Percentiles rank a stretch among this genome's conserved stretches.
Evolutionary conservation across 2,888 invertebrate species (phyloP).

Genomic region (Nebria salina): DNA sequence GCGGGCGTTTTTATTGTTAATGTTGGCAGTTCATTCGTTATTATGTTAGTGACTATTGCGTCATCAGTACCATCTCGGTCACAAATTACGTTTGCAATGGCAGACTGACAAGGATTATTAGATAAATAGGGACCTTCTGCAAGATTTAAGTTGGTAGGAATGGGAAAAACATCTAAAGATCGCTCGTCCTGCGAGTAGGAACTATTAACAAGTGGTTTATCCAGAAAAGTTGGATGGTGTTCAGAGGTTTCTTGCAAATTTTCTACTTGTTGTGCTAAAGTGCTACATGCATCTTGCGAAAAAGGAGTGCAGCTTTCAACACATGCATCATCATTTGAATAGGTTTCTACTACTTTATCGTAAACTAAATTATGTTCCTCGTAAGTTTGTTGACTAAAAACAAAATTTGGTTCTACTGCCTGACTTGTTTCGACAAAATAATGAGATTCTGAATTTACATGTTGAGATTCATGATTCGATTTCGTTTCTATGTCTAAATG

Average conservation of each 20-base stretch:
- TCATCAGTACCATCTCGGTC: background rate
- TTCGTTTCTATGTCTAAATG: background rate
- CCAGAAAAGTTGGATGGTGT: background rate
- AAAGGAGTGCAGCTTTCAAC: background rate
- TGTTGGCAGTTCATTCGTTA: background rate
- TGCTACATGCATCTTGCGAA: background rate
- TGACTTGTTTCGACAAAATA: background rate
- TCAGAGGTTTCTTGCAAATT: background rate
- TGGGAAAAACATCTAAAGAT: background rate
- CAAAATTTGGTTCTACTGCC: background rate
- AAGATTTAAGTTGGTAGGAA: background rate
- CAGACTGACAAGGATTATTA: constrained; percentile 1
- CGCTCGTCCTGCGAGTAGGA: background rate
- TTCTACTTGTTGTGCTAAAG: background rate
- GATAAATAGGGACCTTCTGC: background rate
- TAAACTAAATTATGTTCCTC: background rate
- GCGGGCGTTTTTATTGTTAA: background rate
- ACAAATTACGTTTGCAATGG: constrained; percentile 1
- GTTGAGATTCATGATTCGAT: no score
- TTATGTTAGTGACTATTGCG: background rate
- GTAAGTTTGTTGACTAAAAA: no score
- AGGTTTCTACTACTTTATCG: background rate
- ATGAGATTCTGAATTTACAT: background rate
- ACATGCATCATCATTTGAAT: background rate
- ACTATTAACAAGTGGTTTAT: background rate